Conservation (phyloP, 2,113 vertebrate species). For the Passer domesticus region DNA sequence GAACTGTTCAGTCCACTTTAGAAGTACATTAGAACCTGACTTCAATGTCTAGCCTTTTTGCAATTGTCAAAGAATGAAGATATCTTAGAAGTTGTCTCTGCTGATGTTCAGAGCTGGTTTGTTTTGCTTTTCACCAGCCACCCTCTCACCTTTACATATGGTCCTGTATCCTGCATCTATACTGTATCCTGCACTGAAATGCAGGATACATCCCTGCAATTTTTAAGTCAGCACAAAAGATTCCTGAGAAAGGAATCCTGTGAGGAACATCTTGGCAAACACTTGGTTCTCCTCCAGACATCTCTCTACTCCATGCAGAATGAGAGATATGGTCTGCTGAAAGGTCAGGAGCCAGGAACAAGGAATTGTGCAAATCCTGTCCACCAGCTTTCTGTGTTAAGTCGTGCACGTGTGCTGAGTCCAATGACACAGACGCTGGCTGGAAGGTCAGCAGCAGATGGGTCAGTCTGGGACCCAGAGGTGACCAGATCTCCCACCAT, state of each 20-base stretch:
- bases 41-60: not conserved
- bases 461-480: not conserved
- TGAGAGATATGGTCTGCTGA: not conserved
- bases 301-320: not conserved
- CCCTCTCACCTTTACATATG: not conserved
- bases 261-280: not conserved
- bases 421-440: not conserved
- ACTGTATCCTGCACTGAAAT: not conserved
- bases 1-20: not conserved
- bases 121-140: not conserved
- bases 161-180: not conserved
- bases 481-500: not conserved
- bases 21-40: not conserved
- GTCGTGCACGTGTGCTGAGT: not conserved
- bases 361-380: constrained; percentile 16
- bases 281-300: not conserved
- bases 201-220: not conserved
- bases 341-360: not conserved
- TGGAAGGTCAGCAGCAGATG: not conserved
- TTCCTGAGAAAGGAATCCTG: not conserved
- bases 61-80: not conserved
- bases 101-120: not conserved
- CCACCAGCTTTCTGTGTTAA: not conserved
- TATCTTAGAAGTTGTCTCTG: not conserved
- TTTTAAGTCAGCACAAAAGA: not conserved